These are phyloP conservation scores for Edolisoma coerulescens DNA, from an alignment of 2,113 vertebrate species.

Conservation along the genomic window DNA sequence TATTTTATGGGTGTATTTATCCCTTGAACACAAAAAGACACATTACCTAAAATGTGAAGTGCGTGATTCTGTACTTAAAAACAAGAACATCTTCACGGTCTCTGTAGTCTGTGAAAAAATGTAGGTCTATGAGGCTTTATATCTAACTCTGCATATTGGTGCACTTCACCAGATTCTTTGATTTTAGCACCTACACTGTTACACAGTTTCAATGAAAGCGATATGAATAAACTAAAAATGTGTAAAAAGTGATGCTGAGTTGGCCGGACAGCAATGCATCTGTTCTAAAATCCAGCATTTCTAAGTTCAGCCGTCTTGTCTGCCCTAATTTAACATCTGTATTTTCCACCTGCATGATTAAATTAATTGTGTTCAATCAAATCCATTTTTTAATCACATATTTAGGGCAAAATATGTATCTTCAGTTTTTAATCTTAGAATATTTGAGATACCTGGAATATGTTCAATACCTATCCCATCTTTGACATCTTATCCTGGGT, in stretches of 20 bases:
- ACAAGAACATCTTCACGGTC: background rate
- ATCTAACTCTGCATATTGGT: background rate
- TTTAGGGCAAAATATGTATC: background rate
- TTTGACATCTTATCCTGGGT: background rate
- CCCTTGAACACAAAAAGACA: background rate
- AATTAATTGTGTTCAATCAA: background rate
- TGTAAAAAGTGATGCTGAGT: conserved; percentile 31
- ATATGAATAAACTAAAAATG: conserved; percentile 10
- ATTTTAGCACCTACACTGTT: conserved; percentile 4
- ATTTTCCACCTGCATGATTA: conserved; percentile 9
- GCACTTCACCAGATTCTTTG: background rate
- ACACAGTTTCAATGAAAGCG: background rate
- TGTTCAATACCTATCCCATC: background rate
- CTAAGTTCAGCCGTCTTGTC: background rate
- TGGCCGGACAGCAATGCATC: conserved; percentile 29
- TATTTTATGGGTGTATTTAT: background rate
- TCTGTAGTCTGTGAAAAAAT: background rate
- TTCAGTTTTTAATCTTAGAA: background rate
- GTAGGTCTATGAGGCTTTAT: background rate
- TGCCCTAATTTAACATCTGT: conserved; percentile 23
- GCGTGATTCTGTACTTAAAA: background rate
- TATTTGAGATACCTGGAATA: background rate
- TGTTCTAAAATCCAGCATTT: conserved; percentile 8
- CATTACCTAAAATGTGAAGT: background rate
- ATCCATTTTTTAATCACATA: background rate